Evolutionary conservation across 2,113 vertebrate species (phyloP).

Genomic region (Stercorarius parasiticus): DNA sequence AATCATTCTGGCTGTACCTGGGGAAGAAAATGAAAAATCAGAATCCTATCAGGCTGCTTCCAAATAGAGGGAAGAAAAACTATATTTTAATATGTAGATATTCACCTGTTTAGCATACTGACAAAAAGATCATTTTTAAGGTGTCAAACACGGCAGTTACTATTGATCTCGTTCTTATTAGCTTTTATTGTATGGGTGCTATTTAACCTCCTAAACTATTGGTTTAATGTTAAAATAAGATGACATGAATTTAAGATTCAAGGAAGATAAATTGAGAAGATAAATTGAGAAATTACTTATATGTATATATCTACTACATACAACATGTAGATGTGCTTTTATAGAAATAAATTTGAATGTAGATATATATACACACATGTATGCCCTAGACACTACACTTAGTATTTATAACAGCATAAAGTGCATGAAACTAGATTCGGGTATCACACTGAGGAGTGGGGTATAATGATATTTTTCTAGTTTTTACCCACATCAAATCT

Average conservation of each 20-base stretch:
- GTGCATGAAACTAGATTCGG: background rate
- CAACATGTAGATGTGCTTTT: background rate
- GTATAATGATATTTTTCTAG: background rate
- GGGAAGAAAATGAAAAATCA: constrained; percentile 56
- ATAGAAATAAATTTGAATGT: background rate
- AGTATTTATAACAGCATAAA: background rate
- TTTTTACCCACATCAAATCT: background rate
- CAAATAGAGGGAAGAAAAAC: constrained; percentile 49
- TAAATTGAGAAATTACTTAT: constrained; percentile 22
- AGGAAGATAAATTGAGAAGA: too few species aligned
- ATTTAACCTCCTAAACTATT: constrained; percentile 50
- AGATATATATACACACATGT: background rate
- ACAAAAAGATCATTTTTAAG: constrained; percentile 57
- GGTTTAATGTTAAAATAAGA: constrained; percentile 43
- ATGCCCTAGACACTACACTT: background rate
- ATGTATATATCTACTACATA: background rate
- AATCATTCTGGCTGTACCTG: background rate
- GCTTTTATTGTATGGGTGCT: constrained; percentile 57
- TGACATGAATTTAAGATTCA: background rate
- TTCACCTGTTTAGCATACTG: constrained; percentile 49
- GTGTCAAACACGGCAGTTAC: background rate
- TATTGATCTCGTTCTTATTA: constrained; percentile 36
- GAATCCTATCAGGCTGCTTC: constrained; percentile 18
- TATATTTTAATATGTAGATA: constrained; percentile 60
- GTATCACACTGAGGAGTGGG: background rate